Evolutionary conservation across 2,797 vertebrate genomes (phyloP).

Genomic region (Pygocentrus nattereri): DNA sequence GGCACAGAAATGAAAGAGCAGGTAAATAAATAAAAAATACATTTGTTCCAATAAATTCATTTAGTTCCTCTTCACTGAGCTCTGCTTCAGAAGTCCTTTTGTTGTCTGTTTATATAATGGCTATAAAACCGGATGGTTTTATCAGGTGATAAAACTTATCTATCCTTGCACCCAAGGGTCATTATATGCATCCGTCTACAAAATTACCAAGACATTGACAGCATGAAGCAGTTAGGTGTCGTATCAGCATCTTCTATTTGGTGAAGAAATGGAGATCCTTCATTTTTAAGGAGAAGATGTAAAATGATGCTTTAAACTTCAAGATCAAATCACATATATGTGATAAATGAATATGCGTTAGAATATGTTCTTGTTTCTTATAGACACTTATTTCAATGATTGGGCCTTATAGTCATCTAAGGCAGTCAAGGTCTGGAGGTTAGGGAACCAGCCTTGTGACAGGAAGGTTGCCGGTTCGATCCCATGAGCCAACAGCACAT

Average conservation of each 20-base stretch:
- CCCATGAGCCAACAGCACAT: too few relatives aligned
- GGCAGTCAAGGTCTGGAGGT: too few relatives aligned
- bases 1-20: neutral
- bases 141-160: slow-evolving; percentile 16
- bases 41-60: neutral
- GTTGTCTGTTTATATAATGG: slow-evolving; percentile 8
- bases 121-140: neutral
- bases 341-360: too few relatives aligned
- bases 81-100: neutral
- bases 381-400: neutral
- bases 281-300: neutral
- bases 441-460: too few relatives aligned
- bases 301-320: neutral
- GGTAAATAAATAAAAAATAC: neutral
- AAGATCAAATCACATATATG: neutral
- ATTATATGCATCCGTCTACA: slow-evolving; percentile 2
- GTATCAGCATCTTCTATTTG: neutral
- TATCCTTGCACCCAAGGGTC: neutral
- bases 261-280: neutral
- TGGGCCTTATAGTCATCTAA: too few relatives aligned
- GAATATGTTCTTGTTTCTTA: neutral
- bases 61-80: neutral
- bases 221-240: neutral
- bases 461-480: too few relatives aligned
- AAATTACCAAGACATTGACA: neutral